A percentile compares a stretch with the other conserved stretches of the same genome.
Conservation (phyloP, 1,140 invertebrate species). For the Listronotus bonariensis region DNA sequence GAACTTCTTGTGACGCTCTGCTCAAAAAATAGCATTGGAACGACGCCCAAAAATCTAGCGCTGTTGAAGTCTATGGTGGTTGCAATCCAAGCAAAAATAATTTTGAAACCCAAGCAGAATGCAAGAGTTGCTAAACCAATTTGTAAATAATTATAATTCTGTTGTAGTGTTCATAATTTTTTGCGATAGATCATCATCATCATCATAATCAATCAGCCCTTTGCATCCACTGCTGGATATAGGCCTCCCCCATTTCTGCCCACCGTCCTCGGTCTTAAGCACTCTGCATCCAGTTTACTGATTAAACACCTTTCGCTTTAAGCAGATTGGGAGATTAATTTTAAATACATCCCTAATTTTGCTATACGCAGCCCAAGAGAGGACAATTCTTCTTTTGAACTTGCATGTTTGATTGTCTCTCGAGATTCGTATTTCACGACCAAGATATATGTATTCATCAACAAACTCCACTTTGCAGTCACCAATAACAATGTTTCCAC, state of each 20-base stretch:
- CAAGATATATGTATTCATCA: constrained; percentile 16
- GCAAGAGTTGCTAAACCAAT: constrained; percentile 11
- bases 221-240: too few species aligned
- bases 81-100: constrained; percentile 19
- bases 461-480: constrained; percentile 3
- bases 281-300: too few species aligned
- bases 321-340: constrained; percentile 16
- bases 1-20: neutral
- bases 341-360: constrained; percentile 26
- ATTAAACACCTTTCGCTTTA: constrained; percentile 11
- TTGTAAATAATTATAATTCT: constrained; percentile 5
- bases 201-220: too few species aligned
- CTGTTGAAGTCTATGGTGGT: constrained; percentile 4
- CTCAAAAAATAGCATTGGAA: neutral
- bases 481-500: constrained; percentile 7
- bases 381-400: constrained; percentile 26
- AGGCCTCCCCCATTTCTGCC: too few species aligned
- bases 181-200: too few species aligned
- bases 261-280: too few species aligned
- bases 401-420: constrained; percentile 39
- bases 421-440: constrained; percentile 30
- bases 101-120: constrained; percentile 15
- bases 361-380: constrained; percentile 24
- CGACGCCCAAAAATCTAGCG: neutral
- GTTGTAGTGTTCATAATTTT: too few species aligned